A percentile compares a stretch with the other conserved stretches of the same genome.
Conservation (phyloP, 2,797 vertebrate genomes). For the Hippopotamyrus pictus region DNA sequence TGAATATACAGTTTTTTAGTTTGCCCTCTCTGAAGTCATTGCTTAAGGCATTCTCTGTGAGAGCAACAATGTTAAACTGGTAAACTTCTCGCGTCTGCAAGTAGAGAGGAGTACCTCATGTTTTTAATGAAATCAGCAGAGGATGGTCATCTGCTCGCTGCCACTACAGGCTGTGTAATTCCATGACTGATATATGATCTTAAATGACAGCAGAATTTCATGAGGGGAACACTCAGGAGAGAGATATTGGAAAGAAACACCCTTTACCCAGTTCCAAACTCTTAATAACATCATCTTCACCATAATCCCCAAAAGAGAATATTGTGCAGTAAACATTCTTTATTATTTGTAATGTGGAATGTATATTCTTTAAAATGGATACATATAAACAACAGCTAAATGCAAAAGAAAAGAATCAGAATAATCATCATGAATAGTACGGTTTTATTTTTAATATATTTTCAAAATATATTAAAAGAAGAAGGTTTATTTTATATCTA, state of each 20-base stretch:
- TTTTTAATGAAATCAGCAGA: slow-evolving; percentile 46
- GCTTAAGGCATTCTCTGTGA: slow-evolving; percentile 89
- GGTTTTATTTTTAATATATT: neutral
- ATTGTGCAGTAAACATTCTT: neutral
- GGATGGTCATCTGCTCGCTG: slow-evolving; percentile 72
- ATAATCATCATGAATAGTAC: neutral
- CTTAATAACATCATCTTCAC: neutral
- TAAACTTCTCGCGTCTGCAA: slow-evolving; percentile 85
- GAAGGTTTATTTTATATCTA: neutral
- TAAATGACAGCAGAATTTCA: slow-evolving; percentile 89
- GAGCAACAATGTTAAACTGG: slow-evolving; percentile 85
- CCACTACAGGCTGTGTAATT: slow-evolving; percentile 29
- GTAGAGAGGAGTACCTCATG: slow-evolving; percentile 71
- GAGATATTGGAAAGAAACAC: neutral
- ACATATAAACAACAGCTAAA: neutral
- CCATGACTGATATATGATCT: slow-evolving; percentile 92
- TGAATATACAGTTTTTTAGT: slow-evolving; percentile 87
- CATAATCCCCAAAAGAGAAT: neutral
- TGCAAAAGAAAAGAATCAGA: neutral
- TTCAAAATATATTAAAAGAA: neutral
- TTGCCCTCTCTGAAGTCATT: slow-evolving; percentile 94
- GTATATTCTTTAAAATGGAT: neutral
- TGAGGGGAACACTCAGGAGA: slow-evolving; percentile 89
- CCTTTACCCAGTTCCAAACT: neutral
- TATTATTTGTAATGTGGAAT: neutral